These are phyloP conservation scores for Venturia canescens DNA, from an alignment of 1,140 invertebrate species.

Conservation along the genomic window DNA sequence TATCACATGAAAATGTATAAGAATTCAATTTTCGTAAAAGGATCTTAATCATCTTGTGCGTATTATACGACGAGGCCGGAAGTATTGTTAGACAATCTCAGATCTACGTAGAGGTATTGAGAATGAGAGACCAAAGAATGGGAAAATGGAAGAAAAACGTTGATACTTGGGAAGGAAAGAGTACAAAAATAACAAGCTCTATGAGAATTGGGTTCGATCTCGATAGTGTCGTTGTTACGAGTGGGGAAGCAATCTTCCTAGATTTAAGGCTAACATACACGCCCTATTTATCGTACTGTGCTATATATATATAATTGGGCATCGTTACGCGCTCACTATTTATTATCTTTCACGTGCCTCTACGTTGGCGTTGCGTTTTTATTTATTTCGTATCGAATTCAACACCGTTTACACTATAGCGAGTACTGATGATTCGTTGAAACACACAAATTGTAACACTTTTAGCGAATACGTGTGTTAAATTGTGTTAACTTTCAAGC, in stretches of 20 bases:
- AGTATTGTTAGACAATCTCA: not conserved
- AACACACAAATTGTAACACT: no score
- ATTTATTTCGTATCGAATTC: no score
- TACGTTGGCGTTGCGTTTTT: no score
- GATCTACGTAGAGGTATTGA: not conserved
- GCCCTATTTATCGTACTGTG: no score
- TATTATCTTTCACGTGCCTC: no score
- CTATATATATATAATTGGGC: not conserved
- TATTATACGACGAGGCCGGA: not conserved
- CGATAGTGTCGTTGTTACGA: conserved; percentile 5
- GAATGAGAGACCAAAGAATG: not conserved
- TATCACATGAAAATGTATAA: not conserved
- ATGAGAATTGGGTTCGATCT: conserved; percentile 17
- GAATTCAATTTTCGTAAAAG: conserved; percentile 19
- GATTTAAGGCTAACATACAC: not conserved
- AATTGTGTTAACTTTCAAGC: not conserved
- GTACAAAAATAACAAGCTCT: not conserved
- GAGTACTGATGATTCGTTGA: no score
- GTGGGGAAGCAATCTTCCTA: not conserved
- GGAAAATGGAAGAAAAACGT: conserved; percentile 23
- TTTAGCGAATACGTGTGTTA: no score
- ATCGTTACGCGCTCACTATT: no score
- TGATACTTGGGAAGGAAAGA: conserved; percentile 5
- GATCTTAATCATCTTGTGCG: conserved; percentile 10
- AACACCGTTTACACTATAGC: no score